Evolutionary conservation across 2,113 vertebrate species (phyloP).

Genomic region (Piaya cayana): DNA sequence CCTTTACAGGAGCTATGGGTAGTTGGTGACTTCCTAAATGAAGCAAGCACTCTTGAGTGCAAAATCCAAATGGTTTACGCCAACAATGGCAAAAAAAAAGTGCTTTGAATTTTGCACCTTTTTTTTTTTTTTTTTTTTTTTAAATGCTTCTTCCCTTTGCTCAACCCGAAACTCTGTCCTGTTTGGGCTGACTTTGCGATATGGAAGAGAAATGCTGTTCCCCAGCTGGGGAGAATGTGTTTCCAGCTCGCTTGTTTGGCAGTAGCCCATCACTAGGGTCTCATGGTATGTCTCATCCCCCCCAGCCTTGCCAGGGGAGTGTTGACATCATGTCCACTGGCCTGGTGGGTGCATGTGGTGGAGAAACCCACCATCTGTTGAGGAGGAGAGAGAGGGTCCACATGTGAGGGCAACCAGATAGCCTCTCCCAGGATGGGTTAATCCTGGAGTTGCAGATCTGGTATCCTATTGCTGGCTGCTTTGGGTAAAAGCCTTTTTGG

Average conservation of each 20-base stretch:
- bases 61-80: neutral
- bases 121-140: neutral
- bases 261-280: neutral
- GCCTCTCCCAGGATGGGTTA: conserved; percentile 40
- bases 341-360: fast-evolving
- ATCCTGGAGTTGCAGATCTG: conserved; percentile 38
- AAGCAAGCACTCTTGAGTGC: neutral
- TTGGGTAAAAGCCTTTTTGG: conserved; percentile 77
- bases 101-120: neutral
- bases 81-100: neutral
- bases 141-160: neutral
- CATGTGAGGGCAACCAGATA: neutral
- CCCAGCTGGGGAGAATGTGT: fast-evolving
- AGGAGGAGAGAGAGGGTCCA: neutral
- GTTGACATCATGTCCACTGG: neutral
- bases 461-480: conserved; percentile 67
- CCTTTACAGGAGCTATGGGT: neutral
- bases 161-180: neutral
- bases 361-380: neutral
- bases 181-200: neutral
- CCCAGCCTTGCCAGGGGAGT: neutral
- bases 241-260: neutral
- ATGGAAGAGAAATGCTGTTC: neutral
- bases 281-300: fast-evolving
- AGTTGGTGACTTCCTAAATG: neutral